phyloP scores from a whole-genome alignment of 2,888 invertebrate genomes.

The Nowickia ferox region DNA sequence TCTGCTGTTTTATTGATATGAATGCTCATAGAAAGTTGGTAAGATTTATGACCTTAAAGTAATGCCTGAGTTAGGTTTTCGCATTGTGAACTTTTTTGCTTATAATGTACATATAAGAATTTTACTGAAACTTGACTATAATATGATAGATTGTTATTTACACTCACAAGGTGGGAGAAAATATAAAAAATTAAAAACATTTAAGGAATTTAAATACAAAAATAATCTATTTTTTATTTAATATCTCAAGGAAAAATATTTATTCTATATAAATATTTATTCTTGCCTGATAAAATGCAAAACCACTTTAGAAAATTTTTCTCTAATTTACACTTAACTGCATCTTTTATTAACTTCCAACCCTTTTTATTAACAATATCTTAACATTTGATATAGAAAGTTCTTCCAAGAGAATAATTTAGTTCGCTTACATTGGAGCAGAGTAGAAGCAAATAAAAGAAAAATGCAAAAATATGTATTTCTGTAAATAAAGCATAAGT shows the following conservation, averaged over 20 bases:
- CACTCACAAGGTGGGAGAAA: background rate
- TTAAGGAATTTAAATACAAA: background rate
- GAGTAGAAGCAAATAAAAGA: background rate
- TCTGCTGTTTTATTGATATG: conserved; percentile 6
- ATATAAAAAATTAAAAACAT: background rate
- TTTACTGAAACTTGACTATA: background rate
- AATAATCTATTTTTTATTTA: background rate
- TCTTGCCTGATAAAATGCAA: background rate
- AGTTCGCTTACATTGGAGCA: conserved; percentile 19
- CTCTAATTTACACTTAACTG: conserved; percentile 47
- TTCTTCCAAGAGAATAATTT: conserved; percentile 39
- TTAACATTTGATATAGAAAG: conserved; percentile 26
- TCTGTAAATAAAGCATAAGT: conserved; percentile 58
- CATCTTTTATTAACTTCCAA: conserved; percentile 50
- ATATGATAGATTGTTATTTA: background rate
- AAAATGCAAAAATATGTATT: conserved; percentile 41
- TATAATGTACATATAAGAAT: too few species aligned
- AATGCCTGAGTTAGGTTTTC: background rate
- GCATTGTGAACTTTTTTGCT: background rate
- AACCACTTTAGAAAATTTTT: conserved; percentile 34
- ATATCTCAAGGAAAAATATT: background rate
- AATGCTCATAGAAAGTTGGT: conserved; percentile 22
- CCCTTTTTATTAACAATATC: conserved; percentile 35
- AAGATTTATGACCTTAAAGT: conserved; percentile 46
- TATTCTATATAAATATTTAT: background rate